Conservation (phyloP, 2,888 invertebrate species). For the Glaucopsyche alexis region DNA sequence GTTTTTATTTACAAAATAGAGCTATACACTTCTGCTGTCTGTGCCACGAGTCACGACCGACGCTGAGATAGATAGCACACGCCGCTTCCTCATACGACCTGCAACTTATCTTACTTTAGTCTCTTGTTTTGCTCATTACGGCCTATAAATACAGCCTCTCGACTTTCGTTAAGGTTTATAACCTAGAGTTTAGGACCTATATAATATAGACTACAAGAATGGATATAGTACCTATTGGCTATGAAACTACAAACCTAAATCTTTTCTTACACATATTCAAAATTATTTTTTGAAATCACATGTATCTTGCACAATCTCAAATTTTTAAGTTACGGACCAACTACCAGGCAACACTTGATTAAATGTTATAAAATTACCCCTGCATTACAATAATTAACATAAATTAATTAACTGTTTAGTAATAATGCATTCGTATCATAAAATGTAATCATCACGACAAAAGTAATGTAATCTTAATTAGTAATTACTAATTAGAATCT, state of each 20-base stretch:
- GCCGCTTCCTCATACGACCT: neutral
- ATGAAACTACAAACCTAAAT: no score
- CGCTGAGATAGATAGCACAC: neutral
- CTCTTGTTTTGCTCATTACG: neutral
- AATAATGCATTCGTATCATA: slow-evolving; percentile 10
- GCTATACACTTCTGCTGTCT: slow-evolving; percentile 40
- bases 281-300: no score
- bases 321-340: no score
- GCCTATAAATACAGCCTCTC: slow-evolving; percentile 1
- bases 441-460: slow-evolving; percentile 28
- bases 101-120: neutral
- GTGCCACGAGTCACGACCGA: no score
- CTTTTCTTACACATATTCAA: no score
- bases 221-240: no score
- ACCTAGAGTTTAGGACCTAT: neutral
- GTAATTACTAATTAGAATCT: slow-evolving; percentile 10
- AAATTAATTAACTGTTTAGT: neutral
- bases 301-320: no score
- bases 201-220: no score
- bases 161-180: neutral
- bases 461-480: slow-evolving; percentile 10
- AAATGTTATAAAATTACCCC: neutral
- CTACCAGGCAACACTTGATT: neutral
- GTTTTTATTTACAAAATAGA: no score
- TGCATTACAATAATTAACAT: neutral